Percentiles rank a stretch among this genome's conserved stretches.
phyloP scores from a whole-genome alignment of 2,797 vertebrate genomes.

The Darevskia mixta region DNA sequence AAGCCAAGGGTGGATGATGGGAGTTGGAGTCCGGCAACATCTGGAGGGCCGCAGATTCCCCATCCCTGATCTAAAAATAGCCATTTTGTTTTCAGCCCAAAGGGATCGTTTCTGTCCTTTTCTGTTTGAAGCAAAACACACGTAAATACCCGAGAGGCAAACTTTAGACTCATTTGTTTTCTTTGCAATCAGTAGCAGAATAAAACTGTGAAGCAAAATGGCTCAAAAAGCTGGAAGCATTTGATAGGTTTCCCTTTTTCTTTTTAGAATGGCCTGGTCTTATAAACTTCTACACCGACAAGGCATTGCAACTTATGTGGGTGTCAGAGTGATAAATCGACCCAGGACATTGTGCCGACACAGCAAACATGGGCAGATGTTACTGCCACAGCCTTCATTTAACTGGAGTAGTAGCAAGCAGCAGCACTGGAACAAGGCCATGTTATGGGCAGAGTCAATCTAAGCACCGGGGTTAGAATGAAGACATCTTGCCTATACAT shows the following conservation, averaged over 20 bases:
- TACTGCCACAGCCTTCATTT: background rate
- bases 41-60: too few relatives aligned
- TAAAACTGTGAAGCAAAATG: background rate
- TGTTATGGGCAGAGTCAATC: background rate
- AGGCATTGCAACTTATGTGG: background rate
- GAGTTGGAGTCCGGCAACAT: too few relatives aligned
- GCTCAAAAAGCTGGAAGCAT: background rate
- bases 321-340: background rate
- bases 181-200: background rate
- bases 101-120: conserved; percentile 24
- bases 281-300: background rate
- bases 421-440: background rate
- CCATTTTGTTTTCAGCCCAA: conserved; percentile 46
- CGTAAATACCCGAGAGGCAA: conserved; percentile 20
- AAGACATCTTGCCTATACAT: background rate
- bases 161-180: background rate
- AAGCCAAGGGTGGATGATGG: too few relatives aligned
- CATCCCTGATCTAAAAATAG: background rate
- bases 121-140: conserved; percentile 49
- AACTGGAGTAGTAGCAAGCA: background rate
- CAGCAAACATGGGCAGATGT: background rate
- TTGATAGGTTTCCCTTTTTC: background rate
- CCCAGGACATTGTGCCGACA: background rate
- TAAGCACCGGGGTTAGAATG: background rate
- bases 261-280: background rate